phyloP scores from a whole-genome alignment of 2,888 invertebrate genomes.

The Tenthredo scrophulariae region DNA sequence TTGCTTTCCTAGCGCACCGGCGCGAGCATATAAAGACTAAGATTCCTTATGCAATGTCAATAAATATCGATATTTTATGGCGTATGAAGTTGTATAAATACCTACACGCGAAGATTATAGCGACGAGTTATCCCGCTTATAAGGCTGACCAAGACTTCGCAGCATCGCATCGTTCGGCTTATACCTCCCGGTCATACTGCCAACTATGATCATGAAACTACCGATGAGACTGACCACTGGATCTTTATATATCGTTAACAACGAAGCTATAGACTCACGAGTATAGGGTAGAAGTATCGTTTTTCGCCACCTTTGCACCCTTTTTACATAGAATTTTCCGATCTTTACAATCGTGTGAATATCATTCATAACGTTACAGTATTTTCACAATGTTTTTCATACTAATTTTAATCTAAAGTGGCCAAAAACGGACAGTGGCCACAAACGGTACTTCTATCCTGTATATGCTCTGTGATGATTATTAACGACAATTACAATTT shows the following conservation, averaged over 20 bases:
- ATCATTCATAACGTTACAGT: too few species aligned
- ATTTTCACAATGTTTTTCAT: too few species aligned
- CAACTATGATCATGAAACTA: constrained; percentile 1
- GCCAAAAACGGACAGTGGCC: too few species aligned
- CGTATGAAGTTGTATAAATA: constrained; percentile 66
- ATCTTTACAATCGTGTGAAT: too few species aligned
- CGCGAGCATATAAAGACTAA: constrained; percentile 51
- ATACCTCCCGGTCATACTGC: constrained; percentile 29
- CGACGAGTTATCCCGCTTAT: constrained; percentile 65
- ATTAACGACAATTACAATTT: neutral
- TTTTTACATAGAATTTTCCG: too few species aligned
- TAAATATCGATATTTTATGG: constrained; percentile 70
- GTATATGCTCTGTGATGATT: neutral
- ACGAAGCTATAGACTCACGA: neutral
- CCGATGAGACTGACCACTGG: neutral
- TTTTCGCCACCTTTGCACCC: too few species aligned
- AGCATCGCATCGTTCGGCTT: constrained; percentile 25
- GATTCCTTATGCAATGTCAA: constrained; percentile 69
- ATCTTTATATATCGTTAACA: constrained; percentile 5
- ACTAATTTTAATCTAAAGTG: too few species aligned
- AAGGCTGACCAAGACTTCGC: constrained; percentile 58
- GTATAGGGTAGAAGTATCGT: neutral
- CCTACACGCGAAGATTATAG: constrained; percentile 65
- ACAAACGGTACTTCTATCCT: too few species aligned
- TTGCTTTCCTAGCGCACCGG: constrained; percentile 31